Evolutionary conservation across 64 coral and sea anemone species (phyloP).

Genomic region (Montipora capricornis): DNA sequence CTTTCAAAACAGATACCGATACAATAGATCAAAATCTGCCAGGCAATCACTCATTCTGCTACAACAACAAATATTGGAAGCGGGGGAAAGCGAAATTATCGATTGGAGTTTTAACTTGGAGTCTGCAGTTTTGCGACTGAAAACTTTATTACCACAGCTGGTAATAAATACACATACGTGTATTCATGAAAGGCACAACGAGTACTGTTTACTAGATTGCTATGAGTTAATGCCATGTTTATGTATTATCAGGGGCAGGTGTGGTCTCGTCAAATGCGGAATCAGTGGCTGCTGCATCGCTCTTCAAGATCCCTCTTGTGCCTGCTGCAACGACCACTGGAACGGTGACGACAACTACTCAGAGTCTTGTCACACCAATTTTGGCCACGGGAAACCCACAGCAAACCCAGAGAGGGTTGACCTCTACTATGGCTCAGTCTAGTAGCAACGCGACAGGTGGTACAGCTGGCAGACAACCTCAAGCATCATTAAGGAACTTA

Average conservation of each 20-base stretch:
- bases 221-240: not conserved
- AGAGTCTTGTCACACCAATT: conserved; percentile 7
- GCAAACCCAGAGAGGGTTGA: not conserved
- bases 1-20: too few relatives aligned
- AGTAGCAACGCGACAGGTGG: not conserved
- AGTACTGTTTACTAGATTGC: not conserved
- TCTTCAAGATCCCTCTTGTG: conserved; percentile 19
- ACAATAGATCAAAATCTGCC: too few relatives aligned
- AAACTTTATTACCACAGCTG: too few relatives aligned
- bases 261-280: not conserved
- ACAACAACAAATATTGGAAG: too few relatives aligned
- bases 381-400: not conserved
- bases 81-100: too few relatives aligned
- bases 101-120: too few relatives aligned
- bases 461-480: not conserved
- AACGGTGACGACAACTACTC: conserved; percentile 7
- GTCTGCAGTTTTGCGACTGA: too few relatives aligned
- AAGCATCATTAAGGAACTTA: not conserved
- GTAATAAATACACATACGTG: too few relatives aligned
- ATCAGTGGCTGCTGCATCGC: not conserved
- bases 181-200: too few relatives aligned
- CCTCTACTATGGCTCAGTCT: not conserved
- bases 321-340: not conserved
- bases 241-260: not conserved
- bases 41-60: too few relatives aligned